phyloP scores from a whole-genome alignment of 1,140 invertebrate species.

The Cydia strobilella region DNA sequence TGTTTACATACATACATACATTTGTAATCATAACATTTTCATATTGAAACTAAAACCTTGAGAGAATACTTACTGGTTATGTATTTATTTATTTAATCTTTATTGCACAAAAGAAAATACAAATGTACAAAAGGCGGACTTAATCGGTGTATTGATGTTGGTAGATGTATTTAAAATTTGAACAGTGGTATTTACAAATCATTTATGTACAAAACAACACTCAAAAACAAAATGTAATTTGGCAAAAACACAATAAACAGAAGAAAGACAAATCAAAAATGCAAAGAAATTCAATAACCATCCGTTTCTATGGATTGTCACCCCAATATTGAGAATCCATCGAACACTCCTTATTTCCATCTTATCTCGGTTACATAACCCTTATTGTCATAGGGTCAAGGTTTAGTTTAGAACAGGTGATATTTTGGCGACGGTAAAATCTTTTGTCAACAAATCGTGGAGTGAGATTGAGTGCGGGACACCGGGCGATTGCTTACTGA shows the following conservation, averaged over 20 bases:
- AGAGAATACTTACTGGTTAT: no score
- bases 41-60: background rate
- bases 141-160: no score
- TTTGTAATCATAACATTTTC: no score
- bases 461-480: constrained; percentile 72
- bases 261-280: constrained; percentile 70
- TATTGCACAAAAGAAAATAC: no score
- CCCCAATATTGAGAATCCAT: constrained; percentile 61
- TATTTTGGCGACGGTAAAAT: constrained; percentile 36
- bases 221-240: constrained; percentile 40
- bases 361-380: background rate
- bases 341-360: constrained; percentile 37
- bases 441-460: constrained; percentile 63
- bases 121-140: no score
- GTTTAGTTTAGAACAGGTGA: constrained; percentile 44
- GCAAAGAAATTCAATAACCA: constrained; percentile 76
- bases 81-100: no score
- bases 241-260: constrained; percentile 45
- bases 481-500: constrained; percentile 42
- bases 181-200: background rate
- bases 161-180: background rate
- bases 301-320: constrained; percentile 73
- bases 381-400: constrained; percentile 42
- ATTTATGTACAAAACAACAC: background rate
- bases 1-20: no score